phyloP scores from a whole-genome alignment of 1,140 invertebrate genomes.

The Bombus pascuorum region DNA sequence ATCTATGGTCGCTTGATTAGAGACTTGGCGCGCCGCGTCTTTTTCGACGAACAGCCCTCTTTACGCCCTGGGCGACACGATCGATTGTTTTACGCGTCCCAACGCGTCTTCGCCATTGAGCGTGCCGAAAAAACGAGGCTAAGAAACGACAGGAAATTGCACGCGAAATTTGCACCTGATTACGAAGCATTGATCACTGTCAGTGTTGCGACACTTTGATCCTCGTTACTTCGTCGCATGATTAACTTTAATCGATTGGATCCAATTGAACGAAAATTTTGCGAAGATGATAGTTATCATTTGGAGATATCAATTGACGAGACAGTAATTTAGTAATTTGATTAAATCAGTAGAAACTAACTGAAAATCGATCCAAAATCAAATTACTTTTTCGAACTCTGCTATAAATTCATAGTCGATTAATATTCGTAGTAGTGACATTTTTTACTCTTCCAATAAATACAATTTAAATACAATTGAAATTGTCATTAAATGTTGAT shows the following conservation, averaged over 20 bases:
- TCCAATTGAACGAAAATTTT: background rate
- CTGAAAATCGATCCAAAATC: too few species aligned
- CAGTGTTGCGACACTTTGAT: too few species aligned
- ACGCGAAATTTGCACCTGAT: slow-evolving; percentile 17
- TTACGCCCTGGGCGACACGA: background rate
- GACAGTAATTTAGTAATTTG: background rate
- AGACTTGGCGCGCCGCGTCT: slow-evolving; percentile 37
- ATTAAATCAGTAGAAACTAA: background rate
- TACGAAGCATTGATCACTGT: background rate
- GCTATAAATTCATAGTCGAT: too few species aligned
- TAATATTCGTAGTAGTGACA: too few species aligned
- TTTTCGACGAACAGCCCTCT: slow-evolving; percentile 33
- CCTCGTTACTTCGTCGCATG: background rate
- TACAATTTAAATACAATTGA: too few species aligned
- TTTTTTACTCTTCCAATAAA: too few species aligned
- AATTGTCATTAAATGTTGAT: too few species aligned
- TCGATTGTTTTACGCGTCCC: slow-evolving; percentile 55
- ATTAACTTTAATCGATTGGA: background rate
- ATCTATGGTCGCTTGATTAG: slow-evolving; percentile 69
- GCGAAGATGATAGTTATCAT: too few species aligned
- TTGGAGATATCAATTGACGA: background rate
- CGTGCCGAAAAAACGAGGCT: background rate
- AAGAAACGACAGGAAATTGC: slow-evolving; percentile 3
- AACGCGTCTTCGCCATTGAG: background rate
- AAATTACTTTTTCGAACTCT: too few species aligned